Base-by-base conservation (phyloP, 2,797 vertebrate species). In the Gadopsis marmoratus region DNA sequence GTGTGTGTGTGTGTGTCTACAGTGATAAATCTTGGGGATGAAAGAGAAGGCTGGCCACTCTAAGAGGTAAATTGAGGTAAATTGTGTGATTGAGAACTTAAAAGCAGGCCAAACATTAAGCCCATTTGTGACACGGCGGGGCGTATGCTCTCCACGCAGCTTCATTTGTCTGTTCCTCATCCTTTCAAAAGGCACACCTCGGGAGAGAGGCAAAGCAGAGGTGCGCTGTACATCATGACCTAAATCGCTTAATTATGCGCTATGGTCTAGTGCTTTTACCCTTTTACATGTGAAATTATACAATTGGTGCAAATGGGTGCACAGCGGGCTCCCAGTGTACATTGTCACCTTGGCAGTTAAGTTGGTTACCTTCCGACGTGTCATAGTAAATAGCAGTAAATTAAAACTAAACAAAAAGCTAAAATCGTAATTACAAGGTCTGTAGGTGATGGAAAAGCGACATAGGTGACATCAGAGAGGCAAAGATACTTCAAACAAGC, bases 11-110 rank as follows among this genome's bases (percentile, higher is more conserved):
- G 45, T 47, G 59, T 33, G n/a, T n/a, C n/a, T n/a, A 54, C 59
- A 59, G 59, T 83, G 65, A 84, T 87, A 76, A 79, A 89, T 83
- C 67, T 78, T 74, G 12, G 68, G 64, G 78, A 83, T 78, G 78
- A 83, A 81, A 91, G 84, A 39, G 59, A 82, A 74, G 56, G 74
- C 74, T 48, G 43, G 76, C 33, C 83, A 31, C 83, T 65, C 66
- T 72, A 66, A 87, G 90, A 83, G 89, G 86, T 91, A 89, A 91
- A 92, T 87, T 78, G 88, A 89, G 86, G 83, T 92, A 92, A 94
- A 93, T 71, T 89, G 85, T 86, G 83, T 88, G 84, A 92, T 90
- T 89, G 86, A 89, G 79, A 90, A 92, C 74, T 86, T 91, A 84
- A 89, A 90, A 90, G 83, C 73, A 21, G 74, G 86, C 71, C 78